A percentile compares a stretch with the other conserved stretches of the same genome.
Conservation (phyloP, 2,888 invertebrate genomes). For the Idaea straminata region DNA sequence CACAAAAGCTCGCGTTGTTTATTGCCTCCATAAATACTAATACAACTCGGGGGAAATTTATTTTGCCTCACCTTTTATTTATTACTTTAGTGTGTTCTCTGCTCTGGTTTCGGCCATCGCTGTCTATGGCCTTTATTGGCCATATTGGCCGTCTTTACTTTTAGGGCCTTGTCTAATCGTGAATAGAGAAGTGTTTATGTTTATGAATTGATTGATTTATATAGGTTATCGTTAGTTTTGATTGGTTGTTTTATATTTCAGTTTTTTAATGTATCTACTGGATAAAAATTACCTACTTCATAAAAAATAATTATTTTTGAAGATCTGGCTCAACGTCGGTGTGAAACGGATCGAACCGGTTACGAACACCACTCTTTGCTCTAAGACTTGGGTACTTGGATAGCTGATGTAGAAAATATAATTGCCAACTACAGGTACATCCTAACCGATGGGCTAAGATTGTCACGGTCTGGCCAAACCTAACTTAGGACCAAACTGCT, state of each 20-base stretch:
- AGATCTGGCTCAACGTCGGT: no score
- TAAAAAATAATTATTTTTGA: no score
- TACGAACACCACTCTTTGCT: no score
- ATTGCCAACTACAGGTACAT: no score
- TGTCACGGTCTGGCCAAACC: no score
- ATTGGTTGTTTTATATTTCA: neutral
- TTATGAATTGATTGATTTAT: neutral
- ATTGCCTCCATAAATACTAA: slow-evolving; percentile 77
- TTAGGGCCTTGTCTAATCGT: neutral
- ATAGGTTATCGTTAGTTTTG: neutral
- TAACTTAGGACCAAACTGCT: no score
- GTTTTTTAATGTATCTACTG: neutral
- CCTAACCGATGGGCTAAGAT: no score
- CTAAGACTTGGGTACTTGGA: no score
- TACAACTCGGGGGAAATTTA: slow-evolving; percentile 73
- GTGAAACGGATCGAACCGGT: no score
- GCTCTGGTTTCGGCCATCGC: slow-evolving; percentile 44
- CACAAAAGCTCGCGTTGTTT: slow-evolving; percentile 70
- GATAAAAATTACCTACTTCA: neutral
- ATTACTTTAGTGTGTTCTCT: slow-evolving; percentile 53
- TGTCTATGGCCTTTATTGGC: neutral
- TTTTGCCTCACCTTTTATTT: slow-evolving; percentile 74
- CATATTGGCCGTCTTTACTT: neutral
- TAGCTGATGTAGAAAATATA: no score
- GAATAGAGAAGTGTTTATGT: neutral